Base-by-base conservation (phyloP, 37 sponge, comb jelly and placozoan genomes). In the Mnemiopsis leidyi region DNA sequence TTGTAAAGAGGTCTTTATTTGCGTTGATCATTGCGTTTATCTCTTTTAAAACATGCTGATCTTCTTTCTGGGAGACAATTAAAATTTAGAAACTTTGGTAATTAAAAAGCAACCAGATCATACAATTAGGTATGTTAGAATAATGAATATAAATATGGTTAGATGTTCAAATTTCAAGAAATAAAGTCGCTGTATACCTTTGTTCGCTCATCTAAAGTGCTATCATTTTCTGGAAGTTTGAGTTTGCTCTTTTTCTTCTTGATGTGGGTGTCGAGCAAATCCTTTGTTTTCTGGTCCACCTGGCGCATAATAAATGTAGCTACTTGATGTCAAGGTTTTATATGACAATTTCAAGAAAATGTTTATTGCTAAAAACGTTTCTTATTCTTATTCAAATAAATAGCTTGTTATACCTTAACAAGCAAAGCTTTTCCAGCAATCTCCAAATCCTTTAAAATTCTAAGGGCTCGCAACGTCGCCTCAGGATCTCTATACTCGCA, bases 401-500 rank as follows among this genome's bases (percentile, higher is more conserved):
- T n/a, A n/a, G n/a, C n/a, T n/a, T n/a, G n/a, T n/a, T n/a, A n/a
- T n/a, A n/a, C 90, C 90, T 85, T 85, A 21, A 97, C 97, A 93
- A 95, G 94, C 25, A 98, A 68, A 21, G 69, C 76, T 92, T 97
- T 98, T 20, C 95, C 95, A 21, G 96, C 99, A 37, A 98, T 93
- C 36, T 92, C 94, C 26, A 96, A 69, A 73, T 93, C 94, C 39
- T 96, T 92, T 23, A 98, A 94, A 23, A 97, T 39, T 26, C 99
- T 69, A 76, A 98, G 61, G 0, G 99, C 97, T 79, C 99, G 38
- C 0, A 98, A 95, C 1, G 99, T 97, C 0, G 97, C 95, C 40
- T 98, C 97, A 23, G 97, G 99, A 24, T 96, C 95, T 5, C 93
- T 93, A 94, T 95, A 98, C 93, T 98, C 99, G 95, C 99, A 98